Conservation (phyloP, 2,113 vertebrate species). For the Climacteris rufus region DNA sequence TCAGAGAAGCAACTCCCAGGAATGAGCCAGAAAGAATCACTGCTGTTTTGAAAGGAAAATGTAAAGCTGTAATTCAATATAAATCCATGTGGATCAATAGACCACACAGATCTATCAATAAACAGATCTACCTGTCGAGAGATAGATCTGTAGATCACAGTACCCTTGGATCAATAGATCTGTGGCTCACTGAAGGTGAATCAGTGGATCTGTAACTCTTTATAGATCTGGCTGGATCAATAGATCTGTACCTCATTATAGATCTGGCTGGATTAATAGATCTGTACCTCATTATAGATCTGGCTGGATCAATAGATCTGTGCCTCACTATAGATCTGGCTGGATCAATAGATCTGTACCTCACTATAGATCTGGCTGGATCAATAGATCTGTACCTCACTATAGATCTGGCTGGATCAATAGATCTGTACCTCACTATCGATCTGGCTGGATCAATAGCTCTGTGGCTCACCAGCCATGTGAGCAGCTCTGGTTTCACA, state of each 20-base stretch:
- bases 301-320: neutral
- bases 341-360: neutral
- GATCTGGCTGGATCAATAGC: neutral
- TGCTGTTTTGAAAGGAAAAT: neutral
- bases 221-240: neutral
- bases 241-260: neutral
- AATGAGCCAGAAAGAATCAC: neutral
- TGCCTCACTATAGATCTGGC: neutral
- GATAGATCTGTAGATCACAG: too few species aligned
- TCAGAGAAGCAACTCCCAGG: neutral
- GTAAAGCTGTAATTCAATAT: neutral
- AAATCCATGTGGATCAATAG: neutral
- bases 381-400: neutral
- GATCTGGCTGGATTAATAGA: neutral
- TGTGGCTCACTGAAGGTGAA: too few species aligned
- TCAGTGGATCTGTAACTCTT: neutral
- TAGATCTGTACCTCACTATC: neutral
- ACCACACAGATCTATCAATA: neutral
- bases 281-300: neutral
- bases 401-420: neutral
- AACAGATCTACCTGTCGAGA: too few species aligned
- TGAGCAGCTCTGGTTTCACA: neutral
- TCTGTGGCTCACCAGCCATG: accelerated
- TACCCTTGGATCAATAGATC: neutral
- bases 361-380: neutral